Percentiles rank a stretch among this genome's conserved stretches.
Conservation (phyloP, 2,113 vertebrate genomes). For the Archocentrus centrarchus region DNA sequence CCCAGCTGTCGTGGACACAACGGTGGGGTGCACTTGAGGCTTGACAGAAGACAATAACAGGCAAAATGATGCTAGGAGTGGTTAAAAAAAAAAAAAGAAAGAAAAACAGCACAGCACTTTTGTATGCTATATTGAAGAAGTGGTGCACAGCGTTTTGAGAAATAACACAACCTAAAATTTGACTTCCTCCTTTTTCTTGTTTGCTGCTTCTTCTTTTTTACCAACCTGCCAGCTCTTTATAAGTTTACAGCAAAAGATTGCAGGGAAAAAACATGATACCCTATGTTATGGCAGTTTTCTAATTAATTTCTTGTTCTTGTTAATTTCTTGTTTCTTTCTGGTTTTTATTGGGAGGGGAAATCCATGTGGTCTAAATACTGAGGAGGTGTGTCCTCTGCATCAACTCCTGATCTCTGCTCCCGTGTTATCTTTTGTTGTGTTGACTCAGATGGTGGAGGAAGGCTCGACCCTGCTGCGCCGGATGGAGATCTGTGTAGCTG, state of each 20-base stretch:
- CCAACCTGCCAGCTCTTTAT: not conserved
- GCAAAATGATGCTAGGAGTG: no score
- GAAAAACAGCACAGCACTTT: no score
- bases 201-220: not conserved
- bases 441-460: constrained; percentile 84
- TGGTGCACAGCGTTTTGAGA: no score
- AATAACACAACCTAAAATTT: no score
- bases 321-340: not conserved
- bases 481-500: constrained; percentile 93
- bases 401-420: no score
- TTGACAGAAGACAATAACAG: no score
- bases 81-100: no score
- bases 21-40: not conserved
- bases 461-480: constrained; percentile 83
- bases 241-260: not conserved
- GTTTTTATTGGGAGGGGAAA: not conserved
- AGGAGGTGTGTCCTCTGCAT: no score
- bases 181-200: not conserved
- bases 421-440: not conserved
- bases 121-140: no score
- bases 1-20: not conserved
- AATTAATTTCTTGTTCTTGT: not conserved
- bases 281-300: not conserved
- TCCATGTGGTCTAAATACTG: not conserved
- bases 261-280: not conserved